Base-by-base conservation (phyloP, 2,113 vertebrate species). In the Nanorana parkeri region DNA sequence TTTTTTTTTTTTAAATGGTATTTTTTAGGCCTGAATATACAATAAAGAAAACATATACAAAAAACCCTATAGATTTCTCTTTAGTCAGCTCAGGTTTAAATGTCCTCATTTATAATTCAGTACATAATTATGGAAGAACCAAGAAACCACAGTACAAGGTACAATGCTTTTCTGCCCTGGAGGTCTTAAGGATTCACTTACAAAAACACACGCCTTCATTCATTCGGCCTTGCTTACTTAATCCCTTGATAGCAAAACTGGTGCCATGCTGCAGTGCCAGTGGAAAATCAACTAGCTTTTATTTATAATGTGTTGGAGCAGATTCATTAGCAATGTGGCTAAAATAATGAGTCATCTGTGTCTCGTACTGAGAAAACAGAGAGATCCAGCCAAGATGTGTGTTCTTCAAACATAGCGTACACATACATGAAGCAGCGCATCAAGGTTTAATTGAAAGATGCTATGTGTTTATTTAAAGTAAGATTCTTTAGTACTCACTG, bases 321-420 rank as follows among this genome's bases (percentile, higher is more conserved):
- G 68, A 17, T 54, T 72, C 21, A 52, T 55, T 55, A 72, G 17
- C 47, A 54, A 23, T 8, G n/a, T 10, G 17, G 8, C 19, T 55
- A 2, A 71, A 55, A 72, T 54, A 72, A 72, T 72, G 51, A 72
- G 10, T 72, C 51, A 72, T 72, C 51, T 55, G 41, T 52, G 5
- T 16, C n/a, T 69, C 16, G 17, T n/a, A 68, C 13, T 67, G 19
- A 19, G 24, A 32, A 67, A 67, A 67, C 19, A 13, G 41, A 16
- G 21, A 52, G 8, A 51, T 23, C 24, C 68, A 52, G 68, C 68
- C 68, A 69, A 52, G 15, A 52, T 72, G 47, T 7, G 6, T 4
- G 24, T 52, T 28, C 51, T 28, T 47, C 17, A 28, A 68, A 68
- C 13, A 64, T 28, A 20, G 26, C 19, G 26, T 47, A 47, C 26